Conservation (phyloP, 2,888 invertebrate genomes). For the Trissolcus brochymenae region DNA sequence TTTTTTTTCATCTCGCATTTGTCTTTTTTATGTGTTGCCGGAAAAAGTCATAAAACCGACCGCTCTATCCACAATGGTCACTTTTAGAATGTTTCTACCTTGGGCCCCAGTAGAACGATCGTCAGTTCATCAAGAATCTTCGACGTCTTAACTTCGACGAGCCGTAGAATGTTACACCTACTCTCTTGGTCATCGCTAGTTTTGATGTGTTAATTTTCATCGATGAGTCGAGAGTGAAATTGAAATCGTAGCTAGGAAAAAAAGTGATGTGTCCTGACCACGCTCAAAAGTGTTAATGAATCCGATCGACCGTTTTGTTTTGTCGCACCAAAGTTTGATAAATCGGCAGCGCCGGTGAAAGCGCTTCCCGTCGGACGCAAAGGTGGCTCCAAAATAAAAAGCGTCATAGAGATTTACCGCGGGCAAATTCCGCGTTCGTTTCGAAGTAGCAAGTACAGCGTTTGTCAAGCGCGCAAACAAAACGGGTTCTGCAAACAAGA, state of each 20-base stretch:
- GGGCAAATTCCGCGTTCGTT: slow-evolving; percentile 17
- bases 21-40: slow-evolving; percentile 52
- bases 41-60: slow-evolving; percentile 69
- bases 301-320: not conserved
- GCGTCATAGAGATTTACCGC: slow-evolving; percentile 63
- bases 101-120: slow-evolving; percentile 23
- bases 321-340: not conserved
- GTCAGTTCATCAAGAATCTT: slow-evolving; percentile 62
- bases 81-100: slow-evolving; percentile 65
- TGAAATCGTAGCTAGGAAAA: not conserved
- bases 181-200: not conserved
- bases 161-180: slow-evolving; percentile 30
- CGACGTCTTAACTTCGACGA: slow-evolving; percentile 54
- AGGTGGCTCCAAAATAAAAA: slow-evolving; percentile 9
- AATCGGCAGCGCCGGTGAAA: too few species aligned
- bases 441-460: slow-evolving; percentile 51
- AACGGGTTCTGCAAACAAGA: slow-evolving; percentile 68
- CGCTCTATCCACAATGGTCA: slow-evolving; percentile 69
- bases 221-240: not conserved
- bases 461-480: slow-evolving; percentile 58
- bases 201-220: slow-evolving; percentile 37
- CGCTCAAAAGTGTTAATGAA: not conserved
- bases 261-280: not conserved
- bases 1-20: slow-evolving; percentile 58
- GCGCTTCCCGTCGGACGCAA: slow-evolving; percentile 17